Evolutionary conservation across 2,888 invertebrate species (phyloP).

Genomic region (Lithophane semibrunnea): DNA sequence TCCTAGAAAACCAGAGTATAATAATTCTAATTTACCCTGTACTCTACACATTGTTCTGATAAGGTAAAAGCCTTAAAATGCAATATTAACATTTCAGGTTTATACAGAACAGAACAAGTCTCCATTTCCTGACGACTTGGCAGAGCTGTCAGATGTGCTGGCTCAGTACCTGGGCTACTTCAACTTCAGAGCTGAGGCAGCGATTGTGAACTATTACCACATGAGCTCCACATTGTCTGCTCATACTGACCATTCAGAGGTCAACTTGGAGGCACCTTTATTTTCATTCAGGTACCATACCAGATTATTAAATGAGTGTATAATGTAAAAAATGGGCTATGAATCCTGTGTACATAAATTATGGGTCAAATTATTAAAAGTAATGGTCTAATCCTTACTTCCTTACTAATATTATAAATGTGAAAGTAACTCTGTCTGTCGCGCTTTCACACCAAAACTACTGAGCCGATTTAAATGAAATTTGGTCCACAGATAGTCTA

Average conservation of each 20-base stretch:
- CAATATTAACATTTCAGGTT: conserved; percentile 82
- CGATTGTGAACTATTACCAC: conserved; percentile 99
- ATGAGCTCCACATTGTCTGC: conserved; percentile 97
- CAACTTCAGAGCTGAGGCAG: conserved; percentile 95
- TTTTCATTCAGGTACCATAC: conserved; percentile 93
- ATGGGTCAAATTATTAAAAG: neutral
- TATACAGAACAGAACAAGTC: conserved; percentile 93
- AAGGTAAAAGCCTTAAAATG: neutral
- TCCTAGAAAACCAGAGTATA: no score
- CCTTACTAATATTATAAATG: no score
- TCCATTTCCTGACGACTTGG: conserved; percentile 94
- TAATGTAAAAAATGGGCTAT: neutral
- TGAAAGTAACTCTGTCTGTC: no score
- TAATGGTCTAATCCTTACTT: neutral
- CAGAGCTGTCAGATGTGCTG: conserved; percentile 91
- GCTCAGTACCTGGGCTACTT: conserved; percentile 90
- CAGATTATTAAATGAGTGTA: neutral
- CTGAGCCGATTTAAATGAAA: no score
- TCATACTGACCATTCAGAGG: conserved; percentile 98
- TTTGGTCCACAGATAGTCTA: no score
- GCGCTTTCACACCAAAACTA: no score
- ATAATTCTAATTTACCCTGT: neutral
- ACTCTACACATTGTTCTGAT: neutral
- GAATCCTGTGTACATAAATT: neutral
- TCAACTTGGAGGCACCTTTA: conserved; percentile 95